Evolutionary conservation across 92 coral and sea anemone species (phyloP).

Genomic region (Porites cylindrica): DNA sequence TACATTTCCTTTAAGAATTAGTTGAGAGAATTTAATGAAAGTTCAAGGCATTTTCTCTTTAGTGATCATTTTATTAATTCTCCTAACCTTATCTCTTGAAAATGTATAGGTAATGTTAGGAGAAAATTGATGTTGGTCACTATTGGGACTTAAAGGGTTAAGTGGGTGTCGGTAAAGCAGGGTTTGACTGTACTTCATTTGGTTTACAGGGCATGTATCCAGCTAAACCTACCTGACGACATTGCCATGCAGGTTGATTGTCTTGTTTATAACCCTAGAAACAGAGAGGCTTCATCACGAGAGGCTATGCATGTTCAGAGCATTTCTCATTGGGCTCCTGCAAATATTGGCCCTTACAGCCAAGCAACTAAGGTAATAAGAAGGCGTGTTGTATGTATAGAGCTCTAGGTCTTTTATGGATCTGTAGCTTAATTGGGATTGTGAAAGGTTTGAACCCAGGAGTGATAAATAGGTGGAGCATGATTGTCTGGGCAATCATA

Average conservation of each 20-base stretch:
- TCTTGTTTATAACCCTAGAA: conserved; percentile 49
- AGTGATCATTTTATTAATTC: too few relatives aligned
- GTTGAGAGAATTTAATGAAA: too few relatives aligned
- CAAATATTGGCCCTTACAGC: conserved; percentile 95
- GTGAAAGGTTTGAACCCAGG: too few relatives aligned
- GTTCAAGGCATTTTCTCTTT: too few relatives aligned
- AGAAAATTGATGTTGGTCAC: too few relatives aligned
- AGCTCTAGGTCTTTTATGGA: not conserved
- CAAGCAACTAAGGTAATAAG: conserved; percentile 84
- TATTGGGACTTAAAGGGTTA: too few relatives aligned
- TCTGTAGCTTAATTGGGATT: not conserved
- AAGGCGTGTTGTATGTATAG: not conserved
- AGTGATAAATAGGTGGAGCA: too few relatives aligned
- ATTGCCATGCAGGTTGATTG: conserved; percentile 78
- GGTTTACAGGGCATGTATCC: conserved; percentile 79
- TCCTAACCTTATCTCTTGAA: too few relatives aligned
- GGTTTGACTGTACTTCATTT: not conserved
- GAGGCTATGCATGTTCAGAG: conserved; percentile 98
- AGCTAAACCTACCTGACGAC: conserved; percentile 73
- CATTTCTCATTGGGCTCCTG: conserved; percentile 95
- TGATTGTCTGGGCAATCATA: too few relatives aligned
- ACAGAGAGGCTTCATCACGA: conserved; percentile 3
- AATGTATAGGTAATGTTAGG: too few relatives aligned
- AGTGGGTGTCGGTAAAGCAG: too few relatives aligned
- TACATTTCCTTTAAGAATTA: too few relatives aligned